Conservation (phyloP, 1,140 invertebrate species). For the Sminthurinus signatus region DNA sequence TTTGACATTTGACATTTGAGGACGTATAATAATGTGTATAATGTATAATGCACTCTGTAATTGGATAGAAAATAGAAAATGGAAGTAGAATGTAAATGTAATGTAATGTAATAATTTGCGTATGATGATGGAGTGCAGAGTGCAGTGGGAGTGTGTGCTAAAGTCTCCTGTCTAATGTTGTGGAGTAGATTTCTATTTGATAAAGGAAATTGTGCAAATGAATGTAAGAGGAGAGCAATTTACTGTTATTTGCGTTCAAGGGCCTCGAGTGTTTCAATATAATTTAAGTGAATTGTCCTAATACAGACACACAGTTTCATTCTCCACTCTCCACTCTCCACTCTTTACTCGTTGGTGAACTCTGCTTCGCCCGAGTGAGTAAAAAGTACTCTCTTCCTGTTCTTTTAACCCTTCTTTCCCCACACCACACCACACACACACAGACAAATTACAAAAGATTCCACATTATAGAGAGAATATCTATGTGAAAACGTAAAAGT, state of each 20-base stretch:
- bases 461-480: neutral
- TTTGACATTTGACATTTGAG: too few relatives aligned
- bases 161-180: too few relatives aligned
- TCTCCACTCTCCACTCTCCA: too few relatives aligned
- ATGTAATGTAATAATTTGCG: too few relatives aligned
- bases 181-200: constrained; percentile 8
- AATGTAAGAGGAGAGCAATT: constrained; percentile 15
- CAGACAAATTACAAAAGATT: too few relatives aligned
- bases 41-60: too few relatives aligned
- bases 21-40: too few relatives aligned
- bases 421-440: neutral
- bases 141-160: too few relatives aligned
- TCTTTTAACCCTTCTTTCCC: neutral
- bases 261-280: constrained; percentile 16
- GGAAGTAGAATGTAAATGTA: too few relatives aligned
- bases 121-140: too few relatives aligned
- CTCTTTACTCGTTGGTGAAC: neutral
- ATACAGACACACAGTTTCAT: constrained; percentile 7
- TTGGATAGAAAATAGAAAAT: too few relatives aligned
- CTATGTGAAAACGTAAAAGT: neutral
- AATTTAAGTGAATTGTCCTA: constrained; percentile 16
- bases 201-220: constrained; percentile 17
- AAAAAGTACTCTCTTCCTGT: neutral
- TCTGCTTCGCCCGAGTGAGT: constrained; percentile 2
- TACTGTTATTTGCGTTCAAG: constrained; percentile 8